Conservation (phyloP, 1,140 invertebrate genomes). For the Uloborus diversus region DNA sequence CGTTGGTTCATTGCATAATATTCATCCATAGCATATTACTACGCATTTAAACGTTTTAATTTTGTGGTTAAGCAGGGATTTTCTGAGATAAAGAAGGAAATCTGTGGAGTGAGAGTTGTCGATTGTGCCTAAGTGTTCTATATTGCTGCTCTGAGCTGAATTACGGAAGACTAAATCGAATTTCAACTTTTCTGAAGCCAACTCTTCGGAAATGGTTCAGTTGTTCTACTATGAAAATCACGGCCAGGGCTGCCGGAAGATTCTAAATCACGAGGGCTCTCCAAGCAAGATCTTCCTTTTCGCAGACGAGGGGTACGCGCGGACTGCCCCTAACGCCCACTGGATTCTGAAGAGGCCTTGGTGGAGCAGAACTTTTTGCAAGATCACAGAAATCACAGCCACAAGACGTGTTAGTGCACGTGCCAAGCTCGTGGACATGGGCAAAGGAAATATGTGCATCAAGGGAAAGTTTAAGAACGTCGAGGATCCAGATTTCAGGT, state of each 20-base stretch:
- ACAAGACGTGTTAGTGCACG: constrained; percentile 80
- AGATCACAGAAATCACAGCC: constrained; percentile 83
- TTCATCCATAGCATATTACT: too few relatives aligned
- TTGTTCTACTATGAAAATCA: constrained; percentile 78
- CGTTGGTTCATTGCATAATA: too few relatives aligned
- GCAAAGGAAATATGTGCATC: constrained; percentile 78
- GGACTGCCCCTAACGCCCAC: constrained; percentile 82
- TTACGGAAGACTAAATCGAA: too few relatives aligned
- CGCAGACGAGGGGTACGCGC: constrained; percentile 86
- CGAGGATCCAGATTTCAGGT: constrained; percentile 72
- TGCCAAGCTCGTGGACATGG: constrained; percentile 81
- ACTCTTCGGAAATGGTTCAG: constrained; percentile 71
- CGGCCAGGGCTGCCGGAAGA: constrained; percentile 76
- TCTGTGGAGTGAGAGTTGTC: too few relatives aligned
- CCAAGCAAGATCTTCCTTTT: constrained; percentile 81
- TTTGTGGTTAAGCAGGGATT: too few relatives aligned
- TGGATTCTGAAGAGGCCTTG: constrained; percentile 87
- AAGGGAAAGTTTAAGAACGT: constrained; percentile 79
- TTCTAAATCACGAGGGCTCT: constrained; percentile 76
- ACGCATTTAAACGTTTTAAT: too few relatives aligned
- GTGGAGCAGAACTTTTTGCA: constrained; percentile 83
- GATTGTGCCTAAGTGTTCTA: too few relatives aligned
- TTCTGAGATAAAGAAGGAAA: too few relatives aligned
- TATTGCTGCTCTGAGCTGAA: too few relatives aligned
- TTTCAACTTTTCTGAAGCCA: too few relatives aligned